A percentile compares a stretch with the other conserved stretches of the same genome.
These are phyloP conservation scores for Venustoraphidia nigricollis DNA, from an alignment of 2,888 invertebrate species.

Conservation along the genomic window DNA sequence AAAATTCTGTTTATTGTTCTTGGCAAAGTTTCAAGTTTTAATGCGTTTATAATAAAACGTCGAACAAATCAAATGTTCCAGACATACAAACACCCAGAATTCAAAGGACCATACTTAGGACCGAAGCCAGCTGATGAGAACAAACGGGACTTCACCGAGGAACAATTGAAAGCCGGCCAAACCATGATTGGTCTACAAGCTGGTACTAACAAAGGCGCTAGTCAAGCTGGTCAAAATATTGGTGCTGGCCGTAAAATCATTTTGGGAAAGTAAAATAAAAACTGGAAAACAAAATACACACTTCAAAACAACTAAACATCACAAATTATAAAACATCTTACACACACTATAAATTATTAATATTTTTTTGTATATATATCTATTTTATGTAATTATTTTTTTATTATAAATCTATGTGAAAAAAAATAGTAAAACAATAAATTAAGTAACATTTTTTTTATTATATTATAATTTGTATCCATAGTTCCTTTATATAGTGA, in stretches of 20 bases:
- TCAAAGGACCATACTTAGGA: slow-evolving; percentile 77
- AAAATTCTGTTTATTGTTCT: not conserved
- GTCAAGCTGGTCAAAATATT: slow-evolving; percentile 79
- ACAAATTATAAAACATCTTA: slow-evolving; percentile 1
- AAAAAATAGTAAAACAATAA: too few species aligned
- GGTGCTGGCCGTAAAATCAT: slow-evolving; percentile 84
- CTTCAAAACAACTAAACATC: slow-evolving; percentile 5
- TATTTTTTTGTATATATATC: too few species aligned
- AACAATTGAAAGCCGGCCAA: slow-evolving; percentile 78
- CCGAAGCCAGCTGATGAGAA: slow-evolving; percentile 89
- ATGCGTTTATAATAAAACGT: not conserved
- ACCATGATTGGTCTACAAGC: slow-evolving; percentile 87
- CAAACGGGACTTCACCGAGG: slow-evolving; percentile 88
- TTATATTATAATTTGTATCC: too few species aligned
- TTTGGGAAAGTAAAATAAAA: slow-evolving; percentile 60
- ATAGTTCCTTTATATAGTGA: too few species aligned
- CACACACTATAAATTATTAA: too few species aligned
- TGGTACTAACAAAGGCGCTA: slow-evolving; percentile 91
- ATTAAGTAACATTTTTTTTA: too few species aligned
- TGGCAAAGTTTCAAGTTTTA: not conserved
- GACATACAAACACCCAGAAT: slow-evolving; percentile 76
- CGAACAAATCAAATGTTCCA: slow-evolving; percentile 21
- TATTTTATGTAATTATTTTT: too few species aligned
- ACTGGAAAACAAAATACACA: slow-evolving; percentile 1
- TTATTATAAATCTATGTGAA: too few species aligned